Percentiles rank a stretch among this genome's conserved stretches.
These are phyloP conservation scores for Lymantria monacha DNA, from an alignment of 2,888 invertebrate genomes.

Conservation along the genomic window DNA sequence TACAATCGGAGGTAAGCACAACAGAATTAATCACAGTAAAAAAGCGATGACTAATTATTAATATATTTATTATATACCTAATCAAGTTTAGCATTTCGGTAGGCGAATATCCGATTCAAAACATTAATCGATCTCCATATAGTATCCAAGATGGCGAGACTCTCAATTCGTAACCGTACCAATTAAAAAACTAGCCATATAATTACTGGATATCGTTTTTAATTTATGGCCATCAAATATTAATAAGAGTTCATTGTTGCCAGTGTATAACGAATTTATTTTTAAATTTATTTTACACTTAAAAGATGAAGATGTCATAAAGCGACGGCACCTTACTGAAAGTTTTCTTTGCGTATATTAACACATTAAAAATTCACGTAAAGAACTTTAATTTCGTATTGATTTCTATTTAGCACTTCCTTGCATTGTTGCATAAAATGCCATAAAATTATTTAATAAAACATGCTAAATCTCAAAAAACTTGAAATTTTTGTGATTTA, in stretches of 20 bases:
- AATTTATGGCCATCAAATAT: constrained; percentile 9
- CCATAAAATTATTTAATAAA: no score
- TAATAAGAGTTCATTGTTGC: not conserved
- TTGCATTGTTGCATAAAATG: no score
- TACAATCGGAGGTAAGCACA: constrained; percentile 40
- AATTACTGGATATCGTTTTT: not conserved
- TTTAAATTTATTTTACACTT: no score
- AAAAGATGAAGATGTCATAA: no score
- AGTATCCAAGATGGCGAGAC: constrained; percentile 27
- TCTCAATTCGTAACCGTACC: constrained; percentile 19
- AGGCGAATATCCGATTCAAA: constrained; percentile 32
- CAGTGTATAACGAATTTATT: no score
- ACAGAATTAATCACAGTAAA: constrained; percentile 34
- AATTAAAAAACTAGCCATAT: constrained; percentile 18
- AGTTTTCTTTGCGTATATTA: no score
- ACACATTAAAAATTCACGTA: no score
- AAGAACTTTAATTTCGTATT: no score
- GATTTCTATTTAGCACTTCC: no score
- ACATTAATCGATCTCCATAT: constrained; percentile 23
- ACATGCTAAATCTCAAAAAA: no score
- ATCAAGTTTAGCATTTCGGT: constrained; percentile 28
- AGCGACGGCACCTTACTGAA: no score
- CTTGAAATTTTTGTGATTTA: no score
- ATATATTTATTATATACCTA: constrained; percentile 21
- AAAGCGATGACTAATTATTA: constrained; percentile 26